Evolutionary conservation across 2,888 invertebrate species (phyloP), one percentile per base, ranked within the genome.

Genomic region (Plebejus melissa): DNA sequence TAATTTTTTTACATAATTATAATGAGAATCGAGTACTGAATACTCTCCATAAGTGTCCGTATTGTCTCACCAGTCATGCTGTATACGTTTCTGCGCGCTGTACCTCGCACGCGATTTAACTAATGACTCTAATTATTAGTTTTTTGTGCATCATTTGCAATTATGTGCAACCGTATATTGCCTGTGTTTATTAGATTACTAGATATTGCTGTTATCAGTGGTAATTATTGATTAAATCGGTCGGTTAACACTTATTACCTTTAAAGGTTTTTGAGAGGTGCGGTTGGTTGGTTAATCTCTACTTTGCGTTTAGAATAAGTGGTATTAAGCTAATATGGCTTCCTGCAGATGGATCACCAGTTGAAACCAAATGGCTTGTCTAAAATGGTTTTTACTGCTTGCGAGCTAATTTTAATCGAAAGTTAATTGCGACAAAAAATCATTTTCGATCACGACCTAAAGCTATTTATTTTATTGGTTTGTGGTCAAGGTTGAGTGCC

Each of bases 121-220:
- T 90, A 90, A 90, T 90, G 89, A 88, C 83, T 83, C 82, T 85
- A 87, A 88, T 90, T 87, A 88, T 82, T 81, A 54, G 74, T 86
- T 89, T 89, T 88, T 87, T 83, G 80, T 76, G 80, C 81, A 83
- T 86, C 87, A 83, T 86, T 82, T 83, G 84, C 86, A 86, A 90
- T 90, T 90, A 90, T 82, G 83, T 82, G 83, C 85, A 83, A 80
- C 80, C 77, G 79, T 50, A 46, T 32, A 74, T 50, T 74, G 32
- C 16, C 28, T 16, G 54, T 54, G 13, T 16, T 54, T 50, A 16
- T 2, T 54, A 54, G 4, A 28, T 74, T 16, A 74, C 54, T 28
- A 22, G 22, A 57, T 60, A 60, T 36, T 16, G 65, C 65, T 32
- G 65, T 65, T 65, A 65, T 65, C 65, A 65, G 65, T 65, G 32